Base-by-base conservation (phyloP, 2,797 vertebrate species). In the Hafferia zeledoni region DNA sequence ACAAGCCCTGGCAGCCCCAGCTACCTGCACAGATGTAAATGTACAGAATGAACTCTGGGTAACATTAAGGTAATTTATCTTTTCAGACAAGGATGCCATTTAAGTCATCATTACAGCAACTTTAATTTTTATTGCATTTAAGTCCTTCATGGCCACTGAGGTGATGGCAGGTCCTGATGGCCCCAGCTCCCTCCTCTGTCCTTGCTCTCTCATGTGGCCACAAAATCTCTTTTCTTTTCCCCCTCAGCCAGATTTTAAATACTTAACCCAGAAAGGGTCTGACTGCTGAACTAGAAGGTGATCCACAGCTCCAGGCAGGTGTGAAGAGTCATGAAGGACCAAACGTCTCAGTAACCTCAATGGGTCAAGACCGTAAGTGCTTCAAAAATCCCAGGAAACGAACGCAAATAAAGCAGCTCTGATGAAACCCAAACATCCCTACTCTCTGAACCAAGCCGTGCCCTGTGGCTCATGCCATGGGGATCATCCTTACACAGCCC, bases 401-500 rank as follows among this genome's bases (percentile, higher is more conserved):
- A 37, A 41, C 44, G 18, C 44, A 64, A 75, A 60, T 2, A 8
- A 57, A 60, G 50, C 60, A n/a, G 16, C n/a, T 80, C 9, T 64
- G 20, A 27, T 8, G 13, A 9, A n/a, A 52, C 8, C 20, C 11
- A 9, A 5, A 17, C 8, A 10, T 3, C 43, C 82, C 61, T n/a
- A 43, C 35, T 16, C 49, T 25, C 68, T 47, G 68, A 43, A 20
- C 16, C 19, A 13, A 59, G 37, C 46, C 6, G 4, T 9, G 1
- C 28, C 72, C 55, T 0, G 0, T 37, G 55, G 28, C 25, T 68
- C 0, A 0, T 55, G 52, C 19, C 60, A 7, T 30, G 2, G 0
- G 31, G 18, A 6, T 37, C 8, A 0, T 20, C 47, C 65, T 52
- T 24, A 44, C 28, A 53, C 18, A 65, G 79, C 17, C 49, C 43